phyloP scores from a whole-genome alignment of 1,140 invertebrate species.

The Pogonus chalceus region DNA sequence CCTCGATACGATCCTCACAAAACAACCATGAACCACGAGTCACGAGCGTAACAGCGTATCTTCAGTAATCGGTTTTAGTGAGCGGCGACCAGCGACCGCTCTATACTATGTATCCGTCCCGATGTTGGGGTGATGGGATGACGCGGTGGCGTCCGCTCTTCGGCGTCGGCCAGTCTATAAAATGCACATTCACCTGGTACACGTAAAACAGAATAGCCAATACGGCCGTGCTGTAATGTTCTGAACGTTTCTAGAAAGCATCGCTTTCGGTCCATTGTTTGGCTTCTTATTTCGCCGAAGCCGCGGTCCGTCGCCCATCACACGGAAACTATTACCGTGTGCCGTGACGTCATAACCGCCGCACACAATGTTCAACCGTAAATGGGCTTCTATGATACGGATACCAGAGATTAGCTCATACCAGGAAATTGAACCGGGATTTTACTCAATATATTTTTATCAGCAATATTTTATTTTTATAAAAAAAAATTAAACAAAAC shows the following conservation, averaged over 20 bases:
- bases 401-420: too few species aligned
- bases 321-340: conserved; percentile 4
- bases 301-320: neutral
- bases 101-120: too few species aligned
- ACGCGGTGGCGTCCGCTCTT: neutral
- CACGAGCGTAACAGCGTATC: too few species aligned
- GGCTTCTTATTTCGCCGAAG: conserved; percentile 1
- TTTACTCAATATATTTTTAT: too few species aligned
- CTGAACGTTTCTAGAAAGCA: neutral
- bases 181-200: neutral
- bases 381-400: neutral
- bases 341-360: conserved; percentile 4
- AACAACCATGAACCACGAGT: too few species aligned
- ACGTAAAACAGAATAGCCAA: neutral
- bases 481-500: too few species aligned
- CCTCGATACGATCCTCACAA: too few species aligned
- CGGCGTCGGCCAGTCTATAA: neutral
- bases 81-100: too few species aligned
- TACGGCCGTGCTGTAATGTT: neutral
- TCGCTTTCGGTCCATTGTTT: neutral
- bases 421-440: too few species aligned
- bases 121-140: neutral
- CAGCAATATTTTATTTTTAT: too few species aligned
- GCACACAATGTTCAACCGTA: neutral
- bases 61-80: too few species aligned